Conservation (phyloP, 2,113 vertebrate genomes). For the Cercopithecus mona region DNA sequence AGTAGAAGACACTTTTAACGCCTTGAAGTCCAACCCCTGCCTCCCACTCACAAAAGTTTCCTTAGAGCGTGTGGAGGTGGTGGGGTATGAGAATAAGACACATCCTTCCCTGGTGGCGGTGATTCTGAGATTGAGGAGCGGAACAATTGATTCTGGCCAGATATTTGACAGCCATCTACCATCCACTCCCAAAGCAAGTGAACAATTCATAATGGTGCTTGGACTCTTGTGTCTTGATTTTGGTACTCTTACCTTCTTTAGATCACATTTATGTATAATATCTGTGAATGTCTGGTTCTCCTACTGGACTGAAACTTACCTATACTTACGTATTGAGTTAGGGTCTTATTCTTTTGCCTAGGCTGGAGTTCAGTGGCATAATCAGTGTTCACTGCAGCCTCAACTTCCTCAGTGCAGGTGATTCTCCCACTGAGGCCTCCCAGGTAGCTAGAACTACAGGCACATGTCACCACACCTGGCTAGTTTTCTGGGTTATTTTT, state of each 20-base stretch:
- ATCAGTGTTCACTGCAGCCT: no score
- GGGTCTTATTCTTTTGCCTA: no score
- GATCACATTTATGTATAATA: background rate
- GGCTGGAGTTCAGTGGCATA: no score
- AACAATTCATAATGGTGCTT: background rate
- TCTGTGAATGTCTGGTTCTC: background rate
- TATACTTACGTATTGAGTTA: no score
- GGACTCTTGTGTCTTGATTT: background rate
- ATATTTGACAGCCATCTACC: background rate
- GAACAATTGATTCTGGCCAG: no score
- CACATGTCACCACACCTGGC: no score
- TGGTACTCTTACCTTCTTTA: fast-evolving
- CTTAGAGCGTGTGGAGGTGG: background rate
- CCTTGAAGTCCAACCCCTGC: background rate
- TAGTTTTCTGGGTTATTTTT: no score
- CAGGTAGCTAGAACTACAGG: no score
- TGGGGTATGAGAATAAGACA: background rate
- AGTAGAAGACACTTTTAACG: background rate
- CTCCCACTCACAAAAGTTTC: fast-evolving
- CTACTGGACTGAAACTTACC: background rate
- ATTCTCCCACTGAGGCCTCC: no score
- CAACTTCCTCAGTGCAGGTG: no score
- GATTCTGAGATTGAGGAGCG: background rate
- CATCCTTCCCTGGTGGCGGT: background rate
- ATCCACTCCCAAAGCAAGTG: background rate